Evolutionary conservation across 1,140 invertebrate genomes (phyloP), one percentile per base, ranked within the genome.

Genomic region (Heliconius melpomene): DNA sequence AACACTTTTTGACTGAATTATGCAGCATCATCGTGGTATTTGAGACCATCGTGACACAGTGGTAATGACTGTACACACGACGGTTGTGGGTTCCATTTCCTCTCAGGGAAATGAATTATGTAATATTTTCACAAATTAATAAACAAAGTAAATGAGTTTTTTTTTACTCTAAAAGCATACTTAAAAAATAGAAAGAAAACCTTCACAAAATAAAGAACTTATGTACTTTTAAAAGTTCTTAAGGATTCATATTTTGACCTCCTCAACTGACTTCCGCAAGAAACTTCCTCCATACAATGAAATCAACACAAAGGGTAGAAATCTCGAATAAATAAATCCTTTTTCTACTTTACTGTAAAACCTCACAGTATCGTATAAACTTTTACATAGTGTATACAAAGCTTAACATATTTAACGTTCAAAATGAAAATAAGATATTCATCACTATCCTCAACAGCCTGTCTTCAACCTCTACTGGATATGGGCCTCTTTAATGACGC

Each of bases 231-330:
- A 66, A 66, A 23, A 66, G 26, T 66, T 66, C 26, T 66, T 66
- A 66, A 16, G 60, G 60, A 29, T 66, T 66, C 60, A 66, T 26
- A 66, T 66, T 66, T 66, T 66, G 60, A 66, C 60, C 60, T 66
- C 60, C 13, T 66, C 26, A 29, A 66, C 60, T 66, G 23, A 26
- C 60, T 66, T 66, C 13, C 23, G 23, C 60, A 66, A 66, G 23
- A 66, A 66, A 66, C 60, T 66, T 66, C 23, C 23, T 29, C 60
- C 60, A 29, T 29, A 26, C 23, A 66, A 66, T 66, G 60, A 66
- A 66, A 66, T 66, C 60, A 66, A 66, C 60, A 66, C 60, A 66
- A 66, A 66, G 26, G 26, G 26, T 66, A 66, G 60, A 66, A 66
- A 26, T 66, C 60, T 66, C 26, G 60, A 7, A 66, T 11, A 66